Evolutionary conservation across 2,888 invertebrate species (phyloP).

Genomic region (Allygus modestus): DNA sequence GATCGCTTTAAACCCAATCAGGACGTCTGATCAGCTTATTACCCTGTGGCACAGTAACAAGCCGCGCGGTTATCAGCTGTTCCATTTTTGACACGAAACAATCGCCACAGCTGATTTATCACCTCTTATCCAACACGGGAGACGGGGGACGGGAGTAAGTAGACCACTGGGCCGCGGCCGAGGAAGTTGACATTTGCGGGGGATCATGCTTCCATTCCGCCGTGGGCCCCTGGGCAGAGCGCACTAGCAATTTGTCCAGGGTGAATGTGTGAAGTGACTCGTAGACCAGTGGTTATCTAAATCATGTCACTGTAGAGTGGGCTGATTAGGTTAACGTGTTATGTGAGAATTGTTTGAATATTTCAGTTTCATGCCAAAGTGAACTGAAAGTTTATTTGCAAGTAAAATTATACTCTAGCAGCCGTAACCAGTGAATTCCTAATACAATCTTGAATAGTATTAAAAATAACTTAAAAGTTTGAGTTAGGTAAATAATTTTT

Average conservation of each 20-base stretch:
- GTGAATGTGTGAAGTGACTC: too few species aligned
- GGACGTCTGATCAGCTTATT: not conserved
- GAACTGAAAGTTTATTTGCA: too few species aligned
- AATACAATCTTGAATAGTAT: too few species aligned
- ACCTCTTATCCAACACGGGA: not conserved
- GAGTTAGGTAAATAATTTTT: too few species aligned
- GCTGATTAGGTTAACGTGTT: not conserved
- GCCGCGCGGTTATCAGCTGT: constrained; percentile 14
- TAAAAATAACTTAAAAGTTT: too few species aligned
- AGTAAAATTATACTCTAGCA: too few species aligned
- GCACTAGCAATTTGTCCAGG: not conserved
- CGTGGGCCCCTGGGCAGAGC: not conserved
- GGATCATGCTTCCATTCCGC: not conserved
- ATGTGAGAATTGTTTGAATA: not conserved
- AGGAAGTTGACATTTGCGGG: not conserved
- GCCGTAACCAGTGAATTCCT: too few species aligned
- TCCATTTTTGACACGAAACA: constrained; percentile 38
- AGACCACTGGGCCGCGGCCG: not conserved
- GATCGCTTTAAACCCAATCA: not conserved
- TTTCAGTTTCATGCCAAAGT: too few species aligned
- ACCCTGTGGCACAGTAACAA: constrained; percentile 6
- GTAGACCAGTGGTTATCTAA: too few species aligned
- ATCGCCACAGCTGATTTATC: constrained; percentile 30
- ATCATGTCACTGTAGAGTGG: too few species aligned
- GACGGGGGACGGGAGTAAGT: constrained; percentile 1